Evolutionary conservation across 2,888 invertebrate genomes (phyloP).

Genomic region (Augiades crinisus): DNA sequence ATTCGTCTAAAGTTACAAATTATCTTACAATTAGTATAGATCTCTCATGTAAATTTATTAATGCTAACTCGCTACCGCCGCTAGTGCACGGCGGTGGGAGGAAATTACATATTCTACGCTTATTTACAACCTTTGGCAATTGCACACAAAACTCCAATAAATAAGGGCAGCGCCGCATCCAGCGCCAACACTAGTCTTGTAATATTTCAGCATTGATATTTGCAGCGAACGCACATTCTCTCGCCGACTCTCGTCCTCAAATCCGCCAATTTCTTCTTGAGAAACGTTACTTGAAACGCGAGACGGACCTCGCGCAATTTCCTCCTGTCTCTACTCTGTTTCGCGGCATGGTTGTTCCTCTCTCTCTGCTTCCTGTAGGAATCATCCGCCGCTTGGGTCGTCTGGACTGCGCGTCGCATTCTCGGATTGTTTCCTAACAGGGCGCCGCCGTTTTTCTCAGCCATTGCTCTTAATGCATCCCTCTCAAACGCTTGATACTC

Average conservation of each 20-base stretch:
- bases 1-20: too few relatives aligned
- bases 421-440: constrained; percentile 83
- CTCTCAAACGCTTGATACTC: constrained; percentile 87
- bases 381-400: constrained; percentile 82
- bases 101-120: not conserved
- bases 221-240: constrained; percentile 28
- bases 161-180: not conserved
- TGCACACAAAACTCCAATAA: constrained; percentile 3
- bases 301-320: constrained; percentile 95
- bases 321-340: constrained; percentile 94
- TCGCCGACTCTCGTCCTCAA: constrained; percentile 60
- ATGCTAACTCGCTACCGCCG: too few relatives aligned
- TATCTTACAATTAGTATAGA: too few relatives aligned
- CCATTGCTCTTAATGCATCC: constrained; percentile 85
- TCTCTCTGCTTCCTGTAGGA: constrained; percentile 93
- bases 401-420: constrained; percentile 83
- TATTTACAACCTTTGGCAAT: constrained; percentile 1
- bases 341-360: constrained; percentile 97
- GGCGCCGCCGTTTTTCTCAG: constrained; percentile 82
- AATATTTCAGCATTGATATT: constrained; percentile 27
- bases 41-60: too few relatives aligned
- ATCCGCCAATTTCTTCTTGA: constrained; percentile 94
- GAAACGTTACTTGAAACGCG: constrained; percentile 91
- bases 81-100: too few relatives aligned
- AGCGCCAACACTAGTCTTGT: too few relatives aligned